Evolutionary conservation across 2,113 vertebrate genomes (phyloP).

Genomic region (Petrocephalus zakoni): DNA sequence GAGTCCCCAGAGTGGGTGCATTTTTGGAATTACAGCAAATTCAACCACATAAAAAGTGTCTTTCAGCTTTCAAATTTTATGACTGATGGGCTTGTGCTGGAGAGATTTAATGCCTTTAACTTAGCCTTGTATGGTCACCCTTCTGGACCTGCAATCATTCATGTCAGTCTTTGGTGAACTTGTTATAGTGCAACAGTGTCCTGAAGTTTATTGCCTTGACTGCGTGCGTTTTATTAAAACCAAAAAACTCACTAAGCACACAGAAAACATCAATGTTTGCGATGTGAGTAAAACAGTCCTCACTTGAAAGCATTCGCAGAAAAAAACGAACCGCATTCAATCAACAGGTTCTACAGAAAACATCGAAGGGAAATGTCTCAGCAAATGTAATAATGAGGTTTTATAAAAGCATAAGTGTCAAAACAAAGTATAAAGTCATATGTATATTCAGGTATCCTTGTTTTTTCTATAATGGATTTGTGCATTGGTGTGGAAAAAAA

Average conservation of each 20-base stretch:
- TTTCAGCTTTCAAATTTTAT: not conserved
- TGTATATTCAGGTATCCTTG: not conserved
- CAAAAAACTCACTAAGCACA: not conserved
- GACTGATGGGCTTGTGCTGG: not conserved
- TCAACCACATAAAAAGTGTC: not conserved
- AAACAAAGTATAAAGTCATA: not conserved
- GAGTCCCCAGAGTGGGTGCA: not conserved
- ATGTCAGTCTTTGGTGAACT: not conserved
- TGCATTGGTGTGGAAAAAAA: not conserved
- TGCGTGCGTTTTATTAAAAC: not conserved
- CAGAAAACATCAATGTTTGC: not conserved
- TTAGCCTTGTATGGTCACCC: not conserved
- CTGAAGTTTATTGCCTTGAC: not conserved
- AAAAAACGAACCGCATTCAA: not conserved
- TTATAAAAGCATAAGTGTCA: not conserved
- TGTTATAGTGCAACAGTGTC: not conserved
- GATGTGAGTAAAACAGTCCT: not conserved
- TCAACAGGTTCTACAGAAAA: not conserved
- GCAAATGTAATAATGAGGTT: not conserved
- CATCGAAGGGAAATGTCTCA: not conserved
- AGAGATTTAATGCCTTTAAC: not conserved
- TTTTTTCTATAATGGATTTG: conserved; percentile 9
- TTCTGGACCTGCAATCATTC: not conserved
- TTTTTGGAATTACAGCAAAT: not conserved
- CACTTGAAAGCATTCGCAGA: not conserved